Percentiles rank a stretch among this genome's conserved stretches.
Conservation (phyloP, 1,140 invertebrate genomes). For the Lutraria rhynchaena region DNA sequence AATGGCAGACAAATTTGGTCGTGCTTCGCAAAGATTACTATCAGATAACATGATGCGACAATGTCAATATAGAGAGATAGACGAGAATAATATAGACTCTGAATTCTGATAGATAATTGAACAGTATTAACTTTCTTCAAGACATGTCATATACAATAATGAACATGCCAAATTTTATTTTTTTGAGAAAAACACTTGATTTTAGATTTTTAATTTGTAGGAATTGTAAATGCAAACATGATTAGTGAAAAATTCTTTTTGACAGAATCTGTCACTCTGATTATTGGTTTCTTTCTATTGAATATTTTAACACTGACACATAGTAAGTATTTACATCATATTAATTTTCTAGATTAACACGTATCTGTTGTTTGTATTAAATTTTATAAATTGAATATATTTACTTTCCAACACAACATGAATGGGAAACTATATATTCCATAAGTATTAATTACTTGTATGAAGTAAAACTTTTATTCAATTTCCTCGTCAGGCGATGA, state of each 20-base stretch:
- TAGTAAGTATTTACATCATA: no score
- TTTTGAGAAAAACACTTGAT: constrained; percentile 11
- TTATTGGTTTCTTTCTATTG: no score
- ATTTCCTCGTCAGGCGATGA: no score
- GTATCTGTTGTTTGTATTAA: no score
- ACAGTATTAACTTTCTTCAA: constrained; percentile 8
- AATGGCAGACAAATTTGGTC: constrained; percentile 13
- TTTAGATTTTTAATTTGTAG: constrained; percentile 10
- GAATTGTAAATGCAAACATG: constrained; percentile 42
- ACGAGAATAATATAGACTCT: constrained; percentile 32
- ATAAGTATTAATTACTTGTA: no score
- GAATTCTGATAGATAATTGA: constrained; percentile 27
- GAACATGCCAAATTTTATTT: constrained; percentile 40
- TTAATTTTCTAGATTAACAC: no score
- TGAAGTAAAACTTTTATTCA: no score
- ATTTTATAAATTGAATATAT: no score
- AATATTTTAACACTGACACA: no score
- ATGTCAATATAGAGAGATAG: constrained; percentile 25
- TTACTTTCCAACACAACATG: no score
- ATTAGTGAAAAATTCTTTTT: constrained; percentile 26
- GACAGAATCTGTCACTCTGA: no score
- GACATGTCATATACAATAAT: constrained; percentile 52
- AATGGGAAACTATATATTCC: no score
- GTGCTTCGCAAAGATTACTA: constrained; percentile 23
- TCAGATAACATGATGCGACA: neutral